These are phyloP conservation scores for Etia nguti DNA, from an alignment of 2,113 vertebrate species.

Conservation along the genomic window DNA sequence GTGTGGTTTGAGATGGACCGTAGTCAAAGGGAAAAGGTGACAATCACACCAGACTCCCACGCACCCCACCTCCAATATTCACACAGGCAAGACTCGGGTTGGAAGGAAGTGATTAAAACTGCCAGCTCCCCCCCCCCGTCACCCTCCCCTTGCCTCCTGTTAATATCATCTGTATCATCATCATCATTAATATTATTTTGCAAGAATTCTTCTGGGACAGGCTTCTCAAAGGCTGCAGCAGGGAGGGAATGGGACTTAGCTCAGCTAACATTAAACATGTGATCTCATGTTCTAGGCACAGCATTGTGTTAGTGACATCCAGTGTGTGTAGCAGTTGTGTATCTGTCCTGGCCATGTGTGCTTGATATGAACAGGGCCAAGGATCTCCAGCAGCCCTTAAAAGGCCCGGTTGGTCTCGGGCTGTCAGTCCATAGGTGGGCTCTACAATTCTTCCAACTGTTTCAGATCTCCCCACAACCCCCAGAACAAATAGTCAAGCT, in stretches of 20 bases:
- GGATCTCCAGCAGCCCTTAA: background rate
- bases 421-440: constrained; percentile 33
- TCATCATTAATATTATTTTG: background rate
- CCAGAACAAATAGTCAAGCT: constrained; percentile 20
- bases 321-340: background rate
- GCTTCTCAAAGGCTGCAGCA: background rate
- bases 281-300: constrained; percentile 36
- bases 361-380: background rate
- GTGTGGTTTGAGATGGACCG: constrained; percentile 38
- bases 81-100: background rate
- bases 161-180: constrained; percentile 19
- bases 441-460: background rate
- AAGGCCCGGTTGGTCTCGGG: constrained; percentile 1
- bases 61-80: background rate
- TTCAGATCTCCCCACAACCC: constrained; percentile 19
- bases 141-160: constrained; percentile 2
- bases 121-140: background rate
- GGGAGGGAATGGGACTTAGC: constrained; percentile 4
- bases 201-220: background rate
- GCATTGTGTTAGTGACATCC: background rate
- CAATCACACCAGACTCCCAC: constrained; percentile 7
- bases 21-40: constrained; percentile 54
- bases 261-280: constrained; percentile 37
- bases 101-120: constrained; percentile 6
- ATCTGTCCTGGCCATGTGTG: background rate